A percentile compares a stretch with the other conserved stretches of the same genome.
Conservation (phyloP, 2,113 vertebrate species). For the Melanocharis versteri region DNA sequence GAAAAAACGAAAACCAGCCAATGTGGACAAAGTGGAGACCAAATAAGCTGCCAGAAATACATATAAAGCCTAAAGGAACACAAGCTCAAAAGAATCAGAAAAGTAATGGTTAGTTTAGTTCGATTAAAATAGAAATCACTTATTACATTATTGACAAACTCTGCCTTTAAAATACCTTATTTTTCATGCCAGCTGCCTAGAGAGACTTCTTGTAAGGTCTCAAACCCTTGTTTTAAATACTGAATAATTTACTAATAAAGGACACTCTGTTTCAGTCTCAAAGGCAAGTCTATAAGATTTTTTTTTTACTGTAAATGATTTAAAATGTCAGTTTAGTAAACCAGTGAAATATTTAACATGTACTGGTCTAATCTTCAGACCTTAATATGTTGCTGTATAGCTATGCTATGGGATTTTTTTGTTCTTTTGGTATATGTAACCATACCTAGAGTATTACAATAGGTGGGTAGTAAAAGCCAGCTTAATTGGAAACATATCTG, state of each 20-base stretch:
- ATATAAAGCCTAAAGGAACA: constrained; percentile 68
- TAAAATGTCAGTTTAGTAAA: constrained; percentile 73
- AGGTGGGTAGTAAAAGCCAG: constrained; percentile 75
- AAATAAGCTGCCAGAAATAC: constrained; percentile 72
- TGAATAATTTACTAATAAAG: constrained; percentile 74
- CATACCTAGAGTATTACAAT: constrained; percentile 74
- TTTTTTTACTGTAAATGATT: constrained; percentile 73
- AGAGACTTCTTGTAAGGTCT: constrained; percentile 66
- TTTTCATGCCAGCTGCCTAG: constrained; percentile 49
- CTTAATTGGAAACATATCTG: constrained; percentile 79
- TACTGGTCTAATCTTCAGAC: constrained; percentile 72
- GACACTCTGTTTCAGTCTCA: constrained; percentile 72
- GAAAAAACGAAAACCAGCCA: constrained; percentile 55
- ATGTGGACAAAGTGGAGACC: constrained; percentile 75
- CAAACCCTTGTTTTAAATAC: constrained; percentile 63
- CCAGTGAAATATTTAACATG: constrained; percentile 72
- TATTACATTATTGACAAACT: constrained; percentile 49
- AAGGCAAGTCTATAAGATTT: constrained; percentile 74
- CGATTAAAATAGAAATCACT: constrained; percentile 42
- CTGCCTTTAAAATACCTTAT: constrained; percentile 49
- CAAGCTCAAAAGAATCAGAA: constrained; percentile 65
- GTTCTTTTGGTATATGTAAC: constrained; percentile 71
- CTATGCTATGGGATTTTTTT: constrained; percentile 68
- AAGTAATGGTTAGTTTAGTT: constrained; percentile 54
- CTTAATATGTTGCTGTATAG: constrained; percentile 73